A percentile compares a stretch with the other conserved stretches of the same genome.
These are phyloP conservation scores for Orchestia grillus DNA, from an alignment of 1,140 invertebrate species.

Conservation along the genomic window DNA sequence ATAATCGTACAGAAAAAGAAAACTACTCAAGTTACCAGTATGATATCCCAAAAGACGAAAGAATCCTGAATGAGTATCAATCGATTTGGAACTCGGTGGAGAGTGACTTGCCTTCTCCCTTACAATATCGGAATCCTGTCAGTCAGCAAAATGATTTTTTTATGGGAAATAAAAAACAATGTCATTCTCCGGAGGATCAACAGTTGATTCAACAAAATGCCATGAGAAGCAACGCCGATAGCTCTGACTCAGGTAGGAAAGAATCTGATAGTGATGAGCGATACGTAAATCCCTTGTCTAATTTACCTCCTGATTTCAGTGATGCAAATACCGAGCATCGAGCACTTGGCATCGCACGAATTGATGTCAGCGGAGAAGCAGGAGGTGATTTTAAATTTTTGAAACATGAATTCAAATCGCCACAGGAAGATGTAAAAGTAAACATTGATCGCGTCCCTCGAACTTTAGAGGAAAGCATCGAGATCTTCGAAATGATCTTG, in stretches of 20 bases:
- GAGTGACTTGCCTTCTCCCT: not conserved
- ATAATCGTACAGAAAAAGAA: not conserved
- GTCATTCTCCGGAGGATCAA: not conserved
- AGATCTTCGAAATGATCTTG: slow-evolving; percentile 42
- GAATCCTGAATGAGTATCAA: slow-evolving; percentile 17
- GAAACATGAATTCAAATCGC: not conserved
- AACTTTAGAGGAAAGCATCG: slow-evolving; percentile 35
- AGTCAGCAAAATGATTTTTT: not conserved
- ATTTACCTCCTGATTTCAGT: not conserved
- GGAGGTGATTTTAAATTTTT: not conserved
- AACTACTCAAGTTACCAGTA: not conserved
- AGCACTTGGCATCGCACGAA: not conserved
- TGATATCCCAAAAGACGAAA: not conserved
- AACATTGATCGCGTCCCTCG: not conserved
- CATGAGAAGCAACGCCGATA: not conserved
- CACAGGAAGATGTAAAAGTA: not conserved
- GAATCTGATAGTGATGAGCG: not conserved
- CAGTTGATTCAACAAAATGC: not conserved
- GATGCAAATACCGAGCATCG: not conserved
- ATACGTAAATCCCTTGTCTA: not conserved
- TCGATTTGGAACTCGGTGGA: not conserved
- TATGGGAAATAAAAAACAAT: not conserved
- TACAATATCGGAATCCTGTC: not conserved
- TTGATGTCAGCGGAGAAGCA: not conserved
- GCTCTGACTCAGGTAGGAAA: not conserved